Conservation (phyloP, 2,888 invertebrate genomes). For the Drosophila acutilabella region DNA sequence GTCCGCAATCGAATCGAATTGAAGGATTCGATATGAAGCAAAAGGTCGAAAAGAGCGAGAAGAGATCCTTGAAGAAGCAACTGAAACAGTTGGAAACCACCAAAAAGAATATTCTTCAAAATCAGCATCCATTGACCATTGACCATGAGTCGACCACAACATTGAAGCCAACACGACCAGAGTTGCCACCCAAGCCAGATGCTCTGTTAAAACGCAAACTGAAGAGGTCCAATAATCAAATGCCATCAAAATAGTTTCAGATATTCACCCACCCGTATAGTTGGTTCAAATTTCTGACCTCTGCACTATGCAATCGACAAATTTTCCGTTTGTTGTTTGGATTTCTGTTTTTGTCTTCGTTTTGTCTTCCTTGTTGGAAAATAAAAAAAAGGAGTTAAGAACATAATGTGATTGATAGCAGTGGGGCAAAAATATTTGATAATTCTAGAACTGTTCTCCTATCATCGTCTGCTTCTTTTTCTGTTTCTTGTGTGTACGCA, state of each 20-base stretch:
- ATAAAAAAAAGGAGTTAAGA: neutral
- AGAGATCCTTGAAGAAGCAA: slow-evolving; percentile 14
- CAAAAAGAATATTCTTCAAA: slow-evolving; percentile 9
- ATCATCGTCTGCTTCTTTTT: too few species aligned
- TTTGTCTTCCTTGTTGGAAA: slow-evolving; percentile 8
- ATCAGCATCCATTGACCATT: neutral
- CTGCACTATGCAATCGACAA: slow-evolving; percentile 20
- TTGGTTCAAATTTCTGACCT: slow-evolving; percentile 1
- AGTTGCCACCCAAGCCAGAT: slow-evolving; percentile 1
- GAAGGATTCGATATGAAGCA: slow-evolving; percentile 1
- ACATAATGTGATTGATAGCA: slow-evolving; percentile 11
- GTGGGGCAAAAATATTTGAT: neutral
- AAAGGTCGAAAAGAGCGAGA: slow-evolving; percentile 15
- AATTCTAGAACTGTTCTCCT: neutral
- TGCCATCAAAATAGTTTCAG: slow-evolving; percentile 21
- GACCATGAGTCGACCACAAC: slow-evolving; percentile 30
- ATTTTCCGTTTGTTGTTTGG: slow-evolving; percentile 34
- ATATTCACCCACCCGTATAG: neutral
- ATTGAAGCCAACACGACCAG: slow-evolving; percentile 21
- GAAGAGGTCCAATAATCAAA: slow-evolving; percentile 26
- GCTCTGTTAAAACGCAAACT: slow-evolving; percentile 16
- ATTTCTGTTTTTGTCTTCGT: neutral
- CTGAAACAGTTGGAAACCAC: neutral
- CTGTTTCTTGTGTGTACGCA: neutral
- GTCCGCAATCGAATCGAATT: neutral